Conservation (phyloP, 2,113 vertebrate species). For the Sigmodon hispidus region DNA sequence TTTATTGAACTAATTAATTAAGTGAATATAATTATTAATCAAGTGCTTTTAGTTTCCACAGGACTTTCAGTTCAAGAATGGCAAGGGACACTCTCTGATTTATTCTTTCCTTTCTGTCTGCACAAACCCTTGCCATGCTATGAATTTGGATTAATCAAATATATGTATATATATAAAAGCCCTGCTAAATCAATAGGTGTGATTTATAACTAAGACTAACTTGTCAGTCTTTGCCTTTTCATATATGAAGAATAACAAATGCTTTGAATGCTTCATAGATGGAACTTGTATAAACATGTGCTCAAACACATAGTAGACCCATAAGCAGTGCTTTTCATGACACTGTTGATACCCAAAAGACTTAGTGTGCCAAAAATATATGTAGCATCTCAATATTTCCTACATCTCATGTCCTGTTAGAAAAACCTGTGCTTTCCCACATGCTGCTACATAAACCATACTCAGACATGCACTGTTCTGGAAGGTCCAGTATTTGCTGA, state of each 20-base stretch:
- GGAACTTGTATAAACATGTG: neutral
- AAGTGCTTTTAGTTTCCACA: neutral
- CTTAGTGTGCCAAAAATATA: neutral
- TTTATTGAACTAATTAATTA: neutral
- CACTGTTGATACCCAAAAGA: neutral
- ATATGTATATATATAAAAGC: neutral
- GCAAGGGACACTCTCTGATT: neutral
- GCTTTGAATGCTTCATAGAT: neutral
- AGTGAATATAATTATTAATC: neutral
- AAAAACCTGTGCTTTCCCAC: neutral
- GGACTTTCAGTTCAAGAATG: neutral
- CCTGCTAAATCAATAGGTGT: neutral
- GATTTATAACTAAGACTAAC: neutral
- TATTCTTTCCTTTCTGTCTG: neutral
- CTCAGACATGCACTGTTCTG: neutral
- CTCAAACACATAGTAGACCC: neutral
- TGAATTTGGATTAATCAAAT: neutral
- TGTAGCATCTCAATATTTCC: neutral
- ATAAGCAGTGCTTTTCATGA: neutral
- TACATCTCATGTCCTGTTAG: neutral
- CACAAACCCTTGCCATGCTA: neutral
- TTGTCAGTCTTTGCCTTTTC: neutral
- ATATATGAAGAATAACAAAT: neutral
- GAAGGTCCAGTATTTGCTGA: neutral
- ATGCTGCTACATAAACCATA: neutral